These are phyloP conservation scores for Protula sp. DNA, from an alignment of 2,888 invertebrate species.

Conservation along the genomic window DNA sequence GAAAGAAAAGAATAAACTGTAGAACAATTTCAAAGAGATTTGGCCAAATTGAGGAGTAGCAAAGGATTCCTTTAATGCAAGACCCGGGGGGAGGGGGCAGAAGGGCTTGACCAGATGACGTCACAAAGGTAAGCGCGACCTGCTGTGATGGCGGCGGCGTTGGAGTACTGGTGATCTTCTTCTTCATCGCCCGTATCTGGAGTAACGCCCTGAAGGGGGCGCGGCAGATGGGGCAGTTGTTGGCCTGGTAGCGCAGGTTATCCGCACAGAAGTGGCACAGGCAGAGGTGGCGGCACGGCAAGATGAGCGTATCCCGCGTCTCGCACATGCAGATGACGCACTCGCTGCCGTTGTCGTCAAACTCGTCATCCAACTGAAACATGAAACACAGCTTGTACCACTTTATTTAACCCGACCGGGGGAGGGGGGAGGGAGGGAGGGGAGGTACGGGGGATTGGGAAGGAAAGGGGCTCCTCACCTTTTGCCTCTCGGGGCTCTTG, in stretches of 20 bases:
- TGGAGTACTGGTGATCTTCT: too few relatives aligned
- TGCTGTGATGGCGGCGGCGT: too few relatives aligned
- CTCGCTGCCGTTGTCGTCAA: slow-evolving; percentile 70
- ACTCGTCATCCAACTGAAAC: slow-evolving; percentile 22
- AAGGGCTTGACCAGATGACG: too few relatives aligned
- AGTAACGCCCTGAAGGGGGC: slow-evolving; percentile 96
- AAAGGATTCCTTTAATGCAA: too few relatives aligned
- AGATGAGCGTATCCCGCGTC: slow-evolving; percentile 89
- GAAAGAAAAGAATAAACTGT: too few relatives aligned
- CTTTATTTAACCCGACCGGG: too few relatives aligned
- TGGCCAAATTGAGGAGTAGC: too few relatives aligned
- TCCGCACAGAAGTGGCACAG: slow-evolving; percentile 96
- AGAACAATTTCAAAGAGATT: too few relatives aligned
- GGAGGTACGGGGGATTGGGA: neutral
- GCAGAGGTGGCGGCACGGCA: slow-evolving; percentile 95
- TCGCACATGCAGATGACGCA: slow-evolving; percentile 99
- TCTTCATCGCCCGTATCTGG: slow-evolving; percentile 89
- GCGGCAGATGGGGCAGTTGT: slow-evolving; percentile 97
- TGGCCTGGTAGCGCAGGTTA: slow-evolving; percentile 84
- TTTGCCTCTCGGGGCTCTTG: slow-evolving; percentile 71
- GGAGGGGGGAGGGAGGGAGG: too few relatives aligned
- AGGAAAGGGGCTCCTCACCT: slow-evolving; percentile 28
- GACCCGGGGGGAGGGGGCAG: too few relatives aligned
- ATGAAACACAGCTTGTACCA: neutral
- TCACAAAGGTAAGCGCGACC: too few relatives aligned